Conservation (phyloP, 2,113 vertebrate species). For the Cettia cetti region DNA sequence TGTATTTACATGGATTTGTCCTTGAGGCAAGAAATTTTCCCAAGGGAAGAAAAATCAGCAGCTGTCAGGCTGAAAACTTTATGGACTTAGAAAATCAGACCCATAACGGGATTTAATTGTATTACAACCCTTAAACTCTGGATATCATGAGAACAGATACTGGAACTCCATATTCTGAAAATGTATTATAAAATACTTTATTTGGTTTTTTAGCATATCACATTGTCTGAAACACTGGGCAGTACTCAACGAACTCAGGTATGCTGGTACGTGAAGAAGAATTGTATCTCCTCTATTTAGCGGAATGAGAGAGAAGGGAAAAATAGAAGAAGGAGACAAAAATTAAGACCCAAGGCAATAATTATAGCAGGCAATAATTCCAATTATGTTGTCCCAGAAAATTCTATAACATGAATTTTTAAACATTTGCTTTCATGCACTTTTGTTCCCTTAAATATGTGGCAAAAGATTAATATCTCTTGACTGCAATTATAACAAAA, state of each 20-base stretch:
- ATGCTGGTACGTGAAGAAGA: neutral
- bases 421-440: constrained; percentile 23
- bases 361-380: constrained; percentile 28
- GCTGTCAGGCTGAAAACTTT: too few species aligned
- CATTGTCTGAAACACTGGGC: neutral
- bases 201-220: neutral
- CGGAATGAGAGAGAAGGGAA: neutral
- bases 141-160: neutral
- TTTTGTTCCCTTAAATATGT: neutral
- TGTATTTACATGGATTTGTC: too few species aligned
- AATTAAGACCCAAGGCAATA: neutral
- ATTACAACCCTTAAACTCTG: neutral
- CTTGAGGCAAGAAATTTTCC: too few species aligned
- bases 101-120: neutral
- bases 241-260: neutral
- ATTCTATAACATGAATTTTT: constrained; percentile 45
- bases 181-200: neutral
- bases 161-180: neutral
- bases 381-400: constrained; percentile 25
- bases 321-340: neutral
- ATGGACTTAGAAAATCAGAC: too few species aligned
- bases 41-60: too few species aligned
- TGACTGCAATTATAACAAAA: neutral
- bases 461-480: neutral
- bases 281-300: neutral